Percentiles rank a stretch among this genome's conserved stretches.
Evolutionary conservation across 64 coral and sea anemone species (phyloP).

Genomic region (Exaiptasia diaphana): DNA sequence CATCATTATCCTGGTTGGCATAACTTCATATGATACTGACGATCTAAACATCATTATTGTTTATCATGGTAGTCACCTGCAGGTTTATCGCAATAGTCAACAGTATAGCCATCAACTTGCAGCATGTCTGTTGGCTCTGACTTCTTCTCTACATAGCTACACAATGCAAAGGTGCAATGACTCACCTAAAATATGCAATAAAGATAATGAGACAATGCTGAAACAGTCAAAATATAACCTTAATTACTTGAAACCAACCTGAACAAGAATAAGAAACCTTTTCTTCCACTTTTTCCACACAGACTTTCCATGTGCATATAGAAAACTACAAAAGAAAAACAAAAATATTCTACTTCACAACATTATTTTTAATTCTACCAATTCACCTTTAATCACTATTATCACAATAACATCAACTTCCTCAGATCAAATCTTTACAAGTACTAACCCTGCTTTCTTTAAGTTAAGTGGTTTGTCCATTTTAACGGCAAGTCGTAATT

Average conservation of each 20-base stretch:
- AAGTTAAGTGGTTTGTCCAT: constrained; percentile 97
- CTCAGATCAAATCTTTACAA: too few species aligned
- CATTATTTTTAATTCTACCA: too few species aligned
- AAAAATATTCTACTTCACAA: too few species aligned
- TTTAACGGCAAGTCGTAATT: constrained; percentile 87
- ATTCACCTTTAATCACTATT: too few species aligned
- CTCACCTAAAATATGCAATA: constrained; percentile 64
- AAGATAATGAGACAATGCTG: too few species aligned
- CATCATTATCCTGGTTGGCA: too few species aligned
- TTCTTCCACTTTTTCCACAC: constrained; percentile 95
- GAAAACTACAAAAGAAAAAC: constrained; percentile 7
- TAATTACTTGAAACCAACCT: constrained; percentile 67
- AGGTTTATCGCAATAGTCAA: constrained; percentile 86
- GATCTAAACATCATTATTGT: too few species aligned
- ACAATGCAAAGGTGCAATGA: constrained; percentile 87
- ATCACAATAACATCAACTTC: too few species aligned
- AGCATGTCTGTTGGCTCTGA: constrained; percentile 96
- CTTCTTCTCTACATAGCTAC: constrained; percentile 91
- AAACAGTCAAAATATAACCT: too few species aligned
- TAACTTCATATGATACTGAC: too few species aligned
- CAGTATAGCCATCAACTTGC: constrained; percentile 90
- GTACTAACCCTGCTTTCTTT: constrained; percentile 95
- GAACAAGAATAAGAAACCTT: constrained; percentile 76
- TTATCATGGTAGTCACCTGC: too few species aligned
- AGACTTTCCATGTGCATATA: constrained; percentile 76